Percentiles rank a stretch among this genome's conserved stretches.
Evolutionary conservation across 2,797 vertebrate species (phyloP).

Genomic region (Selene dorsalis): DNA sequence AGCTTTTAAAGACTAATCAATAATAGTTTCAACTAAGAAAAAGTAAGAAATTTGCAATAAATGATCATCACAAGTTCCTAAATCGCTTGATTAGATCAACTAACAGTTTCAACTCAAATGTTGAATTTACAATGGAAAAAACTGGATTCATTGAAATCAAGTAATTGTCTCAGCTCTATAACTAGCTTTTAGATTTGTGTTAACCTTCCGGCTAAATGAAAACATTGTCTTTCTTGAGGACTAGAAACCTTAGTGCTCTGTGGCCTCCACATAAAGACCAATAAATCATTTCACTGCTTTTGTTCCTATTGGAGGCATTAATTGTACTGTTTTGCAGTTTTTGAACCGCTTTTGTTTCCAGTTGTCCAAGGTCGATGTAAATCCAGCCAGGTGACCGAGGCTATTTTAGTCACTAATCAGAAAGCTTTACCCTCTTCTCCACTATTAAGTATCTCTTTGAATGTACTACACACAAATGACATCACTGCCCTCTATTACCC

Average conservation of each 20-base stretch:
- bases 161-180: neutral
- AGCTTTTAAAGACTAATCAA: too few species aligned
- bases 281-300: too few species aligned
- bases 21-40: too few species aligned
- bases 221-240: neutral
- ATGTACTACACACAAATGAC: neutral
- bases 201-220: neutral
- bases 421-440: neutral
- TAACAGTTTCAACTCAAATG: neutral
- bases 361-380: neutral
- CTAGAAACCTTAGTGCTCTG: neutral
- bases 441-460: neutral
- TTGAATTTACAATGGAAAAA: neutral
- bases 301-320: neutral
- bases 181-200: neutral
- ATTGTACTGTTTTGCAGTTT: neutral
- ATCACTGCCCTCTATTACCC: constrained; percentile 4
- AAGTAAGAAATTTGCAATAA: too few species aligned
- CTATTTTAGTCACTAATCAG: neutral
- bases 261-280: neutral
- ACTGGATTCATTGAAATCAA: too few species aligned
- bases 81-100: neutral
- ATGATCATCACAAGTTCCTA: too few species aligned
- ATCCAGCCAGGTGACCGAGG: neutral
- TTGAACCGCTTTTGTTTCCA: neutral